Conservation (phyloP, 2,888 invertebrate genomes). For the Andrena bucephala region DNA sequence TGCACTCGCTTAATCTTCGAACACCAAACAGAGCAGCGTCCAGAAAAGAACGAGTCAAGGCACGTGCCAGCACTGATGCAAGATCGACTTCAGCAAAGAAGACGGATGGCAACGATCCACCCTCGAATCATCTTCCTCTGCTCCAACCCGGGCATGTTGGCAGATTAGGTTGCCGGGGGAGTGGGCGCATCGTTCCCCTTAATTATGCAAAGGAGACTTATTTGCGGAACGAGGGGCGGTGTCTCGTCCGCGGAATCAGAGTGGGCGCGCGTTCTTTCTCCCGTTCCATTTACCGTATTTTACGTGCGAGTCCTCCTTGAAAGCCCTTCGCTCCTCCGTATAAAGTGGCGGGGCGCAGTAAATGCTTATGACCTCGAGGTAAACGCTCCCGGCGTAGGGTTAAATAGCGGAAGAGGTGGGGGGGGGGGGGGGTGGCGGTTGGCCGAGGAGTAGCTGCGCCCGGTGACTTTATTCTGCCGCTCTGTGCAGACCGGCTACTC, state of each 20-base stretch:
- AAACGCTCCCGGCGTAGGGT: conserved; percentile 57
- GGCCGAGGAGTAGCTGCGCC: conserved; percentile 45
- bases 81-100: too few relatives aligned
- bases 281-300: conserved; percentile 55
- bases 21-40: too few relatives aligned
- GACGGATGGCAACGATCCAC: too few relatives aligned
- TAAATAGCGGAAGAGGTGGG: conserved; percentile 68
- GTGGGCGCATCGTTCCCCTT: conserved; percentile 10
- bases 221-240: conserved; percentile 24
- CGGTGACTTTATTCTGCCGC: conserved; percentile 62
- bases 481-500: conserved; percentile 41
- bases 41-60: too few relatives aligned
- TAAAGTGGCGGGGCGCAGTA: conserved; percentile 55
- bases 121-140: background rate
- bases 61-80: too few relatives aligned
- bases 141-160: background rate
- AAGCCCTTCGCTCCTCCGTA: conserved; percentile 38
- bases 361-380: conserved; percentile 57
- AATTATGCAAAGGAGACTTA: conserved; percentile 46
- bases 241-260: conserved; percentile 23
- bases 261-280: conserved; percentile 34
- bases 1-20: too few relatives aligned
- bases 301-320: conserved; percentile 38
- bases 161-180: conserved; percentile 5
- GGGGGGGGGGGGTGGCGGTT: background rate